Base-by-base conservation (phyloP, 37 sponge, comb jelly and placozoan species). In the Ianthella basta region DNA sequence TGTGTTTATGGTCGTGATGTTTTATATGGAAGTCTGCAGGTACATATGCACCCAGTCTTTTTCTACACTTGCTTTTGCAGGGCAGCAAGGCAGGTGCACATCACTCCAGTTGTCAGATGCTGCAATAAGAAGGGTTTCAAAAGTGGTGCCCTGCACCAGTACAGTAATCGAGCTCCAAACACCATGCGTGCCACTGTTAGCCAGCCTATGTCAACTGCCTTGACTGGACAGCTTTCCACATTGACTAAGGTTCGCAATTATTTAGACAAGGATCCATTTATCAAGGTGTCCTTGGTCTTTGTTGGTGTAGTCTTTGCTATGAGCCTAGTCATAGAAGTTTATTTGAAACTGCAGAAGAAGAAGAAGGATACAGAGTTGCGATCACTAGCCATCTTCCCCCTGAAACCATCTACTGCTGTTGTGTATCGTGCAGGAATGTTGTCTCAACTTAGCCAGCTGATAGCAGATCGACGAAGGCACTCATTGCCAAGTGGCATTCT, bases 241-340 rank as follows among this genome's bases (percentile, higher is more conserved):
- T 77, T 56, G 0, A 55, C 20, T 56, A 56, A 66, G 61, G 59
- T 12, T 57, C 34, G 65, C 63, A 73, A 3, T 85, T 60, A 27
- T 56, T 86, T 70, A 80, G 41, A 55, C 66, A 75, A 90, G 59
- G 79, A 94, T 56, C 94, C 94, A 14, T 88, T 83, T 36, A 75
- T 82, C 23, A 87, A 82, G 38, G 80, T 90, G 35, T 94, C 94
- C 27, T 54, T 94, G 36, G 68, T 85, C 21, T 82, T 94, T 56
- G 88, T 86, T 88, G 94, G 86, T 12, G 73, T 82, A 23, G 73
- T 94, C 19, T 72, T 94, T 21, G 84, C 82, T 19, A 41, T 81
- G 4, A 77, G 85, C 15, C 55, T 90, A 23, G 75, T 24, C 4
- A 36, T 94, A 50, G 94, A 90, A 59, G 50, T 68, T 12, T 86